Conservation (phyloP, 1,140 invertebrate genomes). For the Adelges cooleyi region DNA sequence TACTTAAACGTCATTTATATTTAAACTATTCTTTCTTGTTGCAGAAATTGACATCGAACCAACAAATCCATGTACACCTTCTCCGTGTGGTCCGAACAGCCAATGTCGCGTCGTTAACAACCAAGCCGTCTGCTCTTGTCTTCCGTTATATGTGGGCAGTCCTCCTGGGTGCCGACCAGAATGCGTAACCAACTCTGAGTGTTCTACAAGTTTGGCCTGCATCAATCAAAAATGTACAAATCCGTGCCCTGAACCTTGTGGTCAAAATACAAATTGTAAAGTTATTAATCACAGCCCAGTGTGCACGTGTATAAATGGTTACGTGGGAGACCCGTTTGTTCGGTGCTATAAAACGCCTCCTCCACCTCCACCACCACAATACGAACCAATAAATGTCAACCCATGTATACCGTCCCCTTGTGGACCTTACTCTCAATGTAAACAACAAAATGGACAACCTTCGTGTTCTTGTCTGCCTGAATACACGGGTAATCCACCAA, state of each 20-base stretch:
- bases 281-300: conserved; percentile 44
- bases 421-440: conserved; percentile 55
- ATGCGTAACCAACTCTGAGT: conserved; percentile 50
- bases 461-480: conserved; percentile 51
- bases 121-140: conserved; percentile 52
- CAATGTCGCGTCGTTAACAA: conserved; percentile 46
- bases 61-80: conserved; percentile 56
- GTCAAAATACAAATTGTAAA: conserved; percentile 45
- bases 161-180: conserved; percentile 51
- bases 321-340: conserved; percentile 45
- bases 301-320: conserved; percentile 41
- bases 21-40: conserved; percentile 33
- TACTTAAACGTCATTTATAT: too few species aligned
- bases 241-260: conserved; percentile 45
- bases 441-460: conserved; percentile 45
- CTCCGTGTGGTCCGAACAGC: conserved; percentile 60
- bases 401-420: conserved; percentile 56
- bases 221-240: conserved; percentile 47
- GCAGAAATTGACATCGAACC: conserved; percentile 36
- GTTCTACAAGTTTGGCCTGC: conserved; percentile 47
- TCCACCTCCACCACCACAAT: conserved; percentile 36
- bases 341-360: conserved; percentile 37
- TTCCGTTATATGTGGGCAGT: conserved; percentile 46
- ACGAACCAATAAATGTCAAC: conserved; percentile 45
- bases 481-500: conserved; percentile 49